phyloP scores from a whole-genome alignment of 2,113 vertebrate species.

The Mesitornis unicolor region DNA sequence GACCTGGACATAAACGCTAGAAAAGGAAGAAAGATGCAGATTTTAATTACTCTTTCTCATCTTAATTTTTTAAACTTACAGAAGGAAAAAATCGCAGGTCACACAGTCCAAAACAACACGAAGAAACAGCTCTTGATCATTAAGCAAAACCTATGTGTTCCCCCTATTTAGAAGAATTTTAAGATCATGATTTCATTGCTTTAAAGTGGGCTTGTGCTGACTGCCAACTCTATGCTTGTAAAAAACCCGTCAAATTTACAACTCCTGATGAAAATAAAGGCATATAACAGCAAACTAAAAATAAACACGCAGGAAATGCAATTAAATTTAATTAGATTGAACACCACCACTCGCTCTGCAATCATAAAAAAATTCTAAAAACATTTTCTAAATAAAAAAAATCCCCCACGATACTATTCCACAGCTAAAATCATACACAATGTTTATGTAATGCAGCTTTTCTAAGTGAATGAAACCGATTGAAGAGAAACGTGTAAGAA shows the following conservation, averaged over 20 bases:
- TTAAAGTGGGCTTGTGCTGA: background rate
- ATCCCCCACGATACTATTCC: background rate
- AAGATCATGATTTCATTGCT: background rate
- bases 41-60: background rate
- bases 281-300: constrained; percentile 53
- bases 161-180: background rate
- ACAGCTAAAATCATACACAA: constrained; percentile 26
- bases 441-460: constrained; percentile 23
- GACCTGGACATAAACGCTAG: background rate
- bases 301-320: constrained; percentile 64
- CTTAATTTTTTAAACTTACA: background rate
- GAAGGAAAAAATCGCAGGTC: background rate
- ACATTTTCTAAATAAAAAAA: constrained; percentile 33
- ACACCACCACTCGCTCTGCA: constrained; percentile 15
- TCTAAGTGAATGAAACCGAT: constrained; percentile 19
- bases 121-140: background rate
- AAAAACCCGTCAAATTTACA: background rate
- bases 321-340: constrained; percentile 66
- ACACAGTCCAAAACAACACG: background rate
- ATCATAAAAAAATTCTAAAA: constrained; percentile 50
- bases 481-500: background rate
- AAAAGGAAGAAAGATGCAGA: background rate
- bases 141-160: background rate
- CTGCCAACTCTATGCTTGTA: background rate
- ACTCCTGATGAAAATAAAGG: constrained; percentile 21